These are phyloP conservation scores for Aurelia coerulea DNA, from an alignment of 30 jellyfish, hydroid and myxozoan species.

Conservation along the genomic window DNA sequence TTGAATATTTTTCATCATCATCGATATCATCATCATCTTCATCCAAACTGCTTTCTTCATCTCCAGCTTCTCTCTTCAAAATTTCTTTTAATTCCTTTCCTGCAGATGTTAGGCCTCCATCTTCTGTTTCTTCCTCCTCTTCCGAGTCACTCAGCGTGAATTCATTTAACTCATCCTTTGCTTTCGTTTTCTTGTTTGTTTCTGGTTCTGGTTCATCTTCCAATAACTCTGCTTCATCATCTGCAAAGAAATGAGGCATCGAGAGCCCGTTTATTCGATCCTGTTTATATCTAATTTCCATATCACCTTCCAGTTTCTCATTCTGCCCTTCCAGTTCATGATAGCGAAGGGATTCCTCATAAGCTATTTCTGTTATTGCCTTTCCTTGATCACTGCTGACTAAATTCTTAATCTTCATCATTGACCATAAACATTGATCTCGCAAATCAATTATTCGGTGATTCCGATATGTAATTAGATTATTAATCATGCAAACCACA, in stretches of 20 bases:
- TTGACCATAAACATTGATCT: background rate
- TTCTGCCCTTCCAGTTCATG: too few species aligned
- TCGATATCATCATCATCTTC: slow-evolving; percentile 94
- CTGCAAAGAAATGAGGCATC: slow-evolving; percentile 17
- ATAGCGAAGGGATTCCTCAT: too few species aligned
- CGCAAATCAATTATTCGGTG: slow-evolving; percentile 58
- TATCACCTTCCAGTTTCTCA: too few species aligned
- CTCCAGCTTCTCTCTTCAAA: slow-evolving; percentile 77
- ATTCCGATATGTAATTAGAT: slow-evolving; percentile 88
- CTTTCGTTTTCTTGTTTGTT: slow-evolving; percentile 61
- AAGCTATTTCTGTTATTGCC: too few species aligned
- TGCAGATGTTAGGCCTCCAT: slow-evolving; percentile 79
- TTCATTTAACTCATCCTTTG: slow-evolving; percentile 90
- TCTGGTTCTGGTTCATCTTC: slow-evolving; percentile 98
- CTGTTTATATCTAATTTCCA: too few species aligned
- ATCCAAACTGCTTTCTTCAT: slow-evolving; percentile 71
- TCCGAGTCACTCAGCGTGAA: slow-evolving; percentile 72
- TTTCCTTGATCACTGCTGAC: background rate
- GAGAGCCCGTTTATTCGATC: too few species aligned
- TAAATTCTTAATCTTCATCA: background rate
- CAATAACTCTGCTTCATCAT: slow-evolving; percentile 73
- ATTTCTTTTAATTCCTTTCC: slow-evolving; percentile 90
- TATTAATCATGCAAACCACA: background rate
- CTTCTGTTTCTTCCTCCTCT: slow-evolving; percentile 81
- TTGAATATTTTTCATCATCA: slow-evolving; percentile 80